Conservation (phyloP, 2,113 vertebrate genomes). For the Falco punctatus region DNA sequence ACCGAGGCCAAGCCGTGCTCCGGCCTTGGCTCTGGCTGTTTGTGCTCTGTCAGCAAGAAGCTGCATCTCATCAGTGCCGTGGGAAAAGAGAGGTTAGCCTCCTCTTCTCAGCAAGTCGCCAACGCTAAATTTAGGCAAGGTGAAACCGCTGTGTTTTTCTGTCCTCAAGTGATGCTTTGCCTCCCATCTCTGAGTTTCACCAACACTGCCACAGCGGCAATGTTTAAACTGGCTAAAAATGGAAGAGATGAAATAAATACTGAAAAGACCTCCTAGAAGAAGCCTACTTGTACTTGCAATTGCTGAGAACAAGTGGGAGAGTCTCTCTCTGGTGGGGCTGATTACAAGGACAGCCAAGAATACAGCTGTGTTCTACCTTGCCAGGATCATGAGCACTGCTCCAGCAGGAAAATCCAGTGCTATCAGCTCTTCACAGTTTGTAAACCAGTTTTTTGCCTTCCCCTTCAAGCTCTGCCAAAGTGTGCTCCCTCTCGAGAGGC, state of each 20-base stretch:
- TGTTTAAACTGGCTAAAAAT: background rate
- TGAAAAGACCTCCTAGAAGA: background rate
- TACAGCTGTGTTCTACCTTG: background rate
- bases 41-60: background rate
- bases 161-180: background rate
- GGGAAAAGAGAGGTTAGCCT: background rate
- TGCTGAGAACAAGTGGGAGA: background rate
- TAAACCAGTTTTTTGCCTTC: background rate
- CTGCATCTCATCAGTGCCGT: background rate
- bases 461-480: background rate
- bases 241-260: background rate
- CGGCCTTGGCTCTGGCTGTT: background rate
- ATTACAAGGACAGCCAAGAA: background rate
- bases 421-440: background rate
- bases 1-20: background rate
- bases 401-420: background rate
- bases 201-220: fast-evolving
- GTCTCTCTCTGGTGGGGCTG: background rate
- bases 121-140: background rate
- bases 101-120: background rate
- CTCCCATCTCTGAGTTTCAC: background rate
- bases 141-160: background rate
- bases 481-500: background rate
- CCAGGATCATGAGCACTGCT: background rate
- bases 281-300: background rate